Evolutionary conservation across 1,140 invertebrate species (phyloP).

Genomic region (Cheumatopsyche charites): DNA sequence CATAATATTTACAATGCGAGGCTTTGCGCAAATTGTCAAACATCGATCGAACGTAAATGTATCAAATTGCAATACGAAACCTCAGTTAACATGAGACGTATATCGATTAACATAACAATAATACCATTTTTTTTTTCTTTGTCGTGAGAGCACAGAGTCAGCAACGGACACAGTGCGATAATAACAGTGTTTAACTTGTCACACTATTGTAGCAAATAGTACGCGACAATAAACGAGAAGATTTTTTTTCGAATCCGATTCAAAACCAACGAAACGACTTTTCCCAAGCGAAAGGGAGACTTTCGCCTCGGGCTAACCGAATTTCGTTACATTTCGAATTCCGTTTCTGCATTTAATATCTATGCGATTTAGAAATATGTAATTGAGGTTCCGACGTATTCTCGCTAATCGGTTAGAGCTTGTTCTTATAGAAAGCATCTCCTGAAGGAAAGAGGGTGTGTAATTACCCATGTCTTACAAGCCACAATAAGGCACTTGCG

Average conservation of each 20-base stretch:
- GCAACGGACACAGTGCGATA: constrained; percentile 24
- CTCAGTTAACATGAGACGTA: background rate
- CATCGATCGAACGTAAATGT: background rate
- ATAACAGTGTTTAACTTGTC: constrained; percentile 46
- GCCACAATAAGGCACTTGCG: constrained; percentile 42
- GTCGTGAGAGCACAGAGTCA: constrained; percentile 8
- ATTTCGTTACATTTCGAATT: constrained; percentile 17
- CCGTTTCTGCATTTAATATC: background rate
- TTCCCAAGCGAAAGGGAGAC: background rate
- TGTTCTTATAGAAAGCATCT: constrained; percentile 24
- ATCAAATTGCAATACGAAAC: background rate
- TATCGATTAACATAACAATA: constrained; percentile 21
- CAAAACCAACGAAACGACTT: constrained; percentile 12
- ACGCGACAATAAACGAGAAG: constrained; percentile 13
- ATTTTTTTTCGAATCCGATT: constrained; percentile 6
- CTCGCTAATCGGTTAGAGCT: background rate
- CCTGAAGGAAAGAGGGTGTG: constrained; percentile 43
- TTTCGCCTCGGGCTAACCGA: constrained; percentile 7
- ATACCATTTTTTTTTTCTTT: background rate
- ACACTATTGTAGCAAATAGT: constrained; percentile 31
- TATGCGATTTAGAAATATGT: background rate
- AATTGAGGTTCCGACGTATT: background rate
- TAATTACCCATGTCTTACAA: constrained; percentile 49
- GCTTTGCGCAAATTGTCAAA: no score
- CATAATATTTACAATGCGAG: no score